A percentile compares a stretch with the other conserved stretches of the same genome.
phyloP scores from a whole-genome alignment of 2,113 vertebrate genomes.

The Aplodontia rufa region DNA sequence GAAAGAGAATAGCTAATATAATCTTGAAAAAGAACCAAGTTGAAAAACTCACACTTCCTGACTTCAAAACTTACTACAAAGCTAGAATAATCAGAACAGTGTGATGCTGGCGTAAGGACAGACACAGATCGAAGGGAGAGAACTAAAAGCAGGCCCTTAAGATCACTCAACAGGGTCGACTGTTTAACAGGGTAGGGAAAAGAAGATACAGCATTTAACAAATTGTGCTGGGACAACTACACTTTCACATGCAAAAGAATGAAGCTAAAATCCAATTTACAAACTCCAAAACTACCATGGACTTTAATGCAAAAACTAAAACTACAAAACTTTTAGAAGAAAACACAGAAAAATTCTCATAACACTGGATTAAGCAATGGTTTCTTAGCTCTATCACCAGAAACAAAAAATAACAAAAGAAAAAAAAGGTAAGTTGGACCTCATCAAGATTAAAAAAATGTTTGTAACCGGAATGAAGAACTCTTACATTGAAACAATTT shows the following conservation, averaged over 20 bases:
- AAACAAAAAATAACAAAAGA: slow-evolving; percentile 2
- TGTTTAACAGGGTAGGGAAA: not conserved
- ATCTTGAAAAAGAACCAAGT: slow-evolving; percentile 33
- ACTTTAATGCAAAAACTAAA: not conserved
- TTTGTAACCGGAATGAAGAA: slow-evolving; percentile 1
- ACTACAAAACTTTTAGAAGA: not conserved
- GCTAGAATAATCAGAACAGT: not conserved
- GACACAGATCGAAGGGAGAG: not conserved
- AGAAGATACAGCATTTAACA: not conserved
- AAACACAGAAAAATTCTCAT: not conserved
- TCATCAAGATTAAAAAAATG: slow-evolving; percentile 8
- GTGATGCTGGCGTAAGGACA: not conserved
- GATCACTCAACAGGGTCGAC: not conserved
- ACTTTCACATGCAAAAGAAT: slow-evolving; percentile 24
- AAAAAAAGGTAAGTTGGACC: not conserved
- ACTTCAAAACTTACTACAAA: slow-evolving; percentile 37
- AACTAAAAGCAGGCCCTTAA: not conserved
- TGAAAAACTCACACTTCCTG: not conserved
- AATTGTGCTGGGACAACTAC: not conserved
- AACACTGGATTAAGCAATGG: not conserved
- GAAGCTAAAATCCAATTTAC: not conserved
- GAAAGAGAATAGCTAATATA: not conserved
- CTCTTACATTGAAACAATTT: not conserved
- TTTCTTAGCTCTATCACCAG: not conserved
- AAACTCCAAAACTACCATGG: not conserved